Conservation (phyloP, 2,797 vertebrate genomes). For the Gallinago stenura region DNA sequence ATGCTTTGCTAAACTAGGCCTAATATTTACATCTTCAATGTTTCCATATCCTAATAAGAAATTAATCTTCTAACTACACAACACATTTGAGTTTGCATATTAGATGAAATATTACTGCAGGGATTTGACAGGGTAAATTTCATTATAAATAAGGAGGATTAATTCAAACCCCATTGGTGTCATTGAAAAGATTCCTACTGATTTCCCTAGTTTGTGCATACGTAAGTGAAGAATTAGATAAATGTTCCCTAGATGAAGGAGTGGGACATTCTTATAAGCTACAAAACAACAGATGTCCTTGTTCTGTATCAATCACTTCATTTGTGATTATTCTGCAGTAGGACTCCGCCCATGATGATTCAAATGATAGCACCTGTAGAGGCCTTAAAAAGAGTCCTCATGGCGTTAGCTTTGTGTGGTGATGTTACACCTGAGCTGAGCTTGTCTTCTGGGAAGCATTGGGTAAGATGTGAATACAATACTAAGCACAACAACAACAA, state of each 20-base stretch:
- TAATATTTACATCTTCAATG: not conserved
- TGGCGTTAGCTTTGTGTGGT: not conserved
- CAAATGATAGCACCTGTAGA: not conserved
- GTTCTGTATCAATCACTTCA: not conserved
- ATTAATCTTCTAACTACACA: not conserved
- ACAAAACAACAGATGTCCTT: not conserved
- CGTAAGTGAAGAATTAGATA: not conserved
- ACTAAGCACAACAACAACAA: not conserved
- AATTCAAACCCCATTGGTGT: not conserved
- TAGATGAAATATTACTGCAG: not conserved
- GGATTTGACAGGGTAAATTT: constrained; percentile 8
- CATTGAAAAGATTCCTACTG: not conserved
- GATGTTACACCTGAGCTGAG: not conserved
- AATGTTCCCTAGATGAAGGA: not conserved
- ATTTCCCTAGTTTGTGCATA: not conserved
- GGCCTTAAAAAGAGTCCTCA: not conserved
- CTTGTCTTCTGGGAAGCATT: not conserved
- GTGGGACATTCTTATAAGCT: not conserved
- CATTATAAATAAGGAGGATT: constrained; percentile 4
- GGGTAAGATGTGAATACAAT: not conserved
- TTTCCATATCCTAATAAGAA: not conserved
- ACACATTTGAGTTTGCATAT: not conserved
- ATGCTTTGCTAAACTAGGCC: not conserved
- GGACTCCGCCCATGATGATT: not conserved
- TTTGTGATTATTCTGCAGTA: not conserved